These are phyloP conservation scores for Nyctibius bracteatus DNA, from an alignment of 2,113 vertebrate species.

Conservation along the genomic window DNA sequence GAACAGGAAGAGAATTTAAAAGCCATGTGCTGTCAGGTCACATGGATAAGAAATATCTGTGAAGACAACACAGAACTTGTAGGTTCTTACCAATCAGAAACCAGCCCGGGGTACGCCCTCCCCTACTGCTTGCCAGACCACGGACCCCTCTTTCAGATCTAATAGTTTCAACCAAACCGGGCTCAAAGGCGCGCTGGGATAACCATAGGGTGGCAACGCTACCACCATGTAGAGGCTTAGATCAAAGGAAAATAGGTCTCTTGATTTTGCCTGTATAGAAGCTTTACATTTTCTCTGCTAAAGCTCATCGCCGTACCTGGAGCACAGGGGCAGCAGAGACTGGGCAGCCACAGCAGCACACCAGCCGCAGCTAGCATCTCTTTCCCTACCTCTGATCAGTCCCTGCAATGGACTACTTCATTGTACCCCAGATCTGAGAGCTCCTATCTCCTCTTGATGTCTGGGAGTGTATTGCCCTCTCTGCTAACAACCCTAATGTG, in stretches of 20 bases:
- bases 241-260: not conserved
- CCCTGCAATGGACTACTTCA: not conserved
- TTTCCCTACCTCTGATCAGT: not conserved
- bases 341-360: fast-evolving
- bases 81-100: not conserved
- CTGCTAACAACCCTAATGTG: not conserved
- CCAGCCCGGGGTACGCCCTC: not conserved
- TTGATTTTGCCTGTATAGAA: not conserved
- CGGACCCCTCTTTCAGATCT: not conserved
- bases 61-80: not conserved
- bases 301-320: not conserved
- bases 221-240: not conserved
- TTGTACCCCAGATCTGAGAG: not conserved
- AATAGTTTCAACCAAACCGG: not conserved
- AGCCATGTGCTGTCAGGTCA: not conserved
- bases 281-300: not conserved
- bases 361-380: not conserved
- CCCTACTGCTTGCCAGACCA: not conserved
- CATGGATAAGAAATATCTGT: not conserved
- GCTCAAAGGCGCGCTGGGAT: not conserved
- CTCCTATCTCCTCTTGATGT: not conserved
- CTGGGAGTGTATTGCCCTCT: not conserved
- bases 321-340: not conserved
- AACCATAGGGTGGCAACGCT: not conserved
- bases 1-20: not conserved